Evolutionary conservation across 2,113 vertebrate species (phyloP).

Genomic region (Platysternon megacephalum): DNA sequence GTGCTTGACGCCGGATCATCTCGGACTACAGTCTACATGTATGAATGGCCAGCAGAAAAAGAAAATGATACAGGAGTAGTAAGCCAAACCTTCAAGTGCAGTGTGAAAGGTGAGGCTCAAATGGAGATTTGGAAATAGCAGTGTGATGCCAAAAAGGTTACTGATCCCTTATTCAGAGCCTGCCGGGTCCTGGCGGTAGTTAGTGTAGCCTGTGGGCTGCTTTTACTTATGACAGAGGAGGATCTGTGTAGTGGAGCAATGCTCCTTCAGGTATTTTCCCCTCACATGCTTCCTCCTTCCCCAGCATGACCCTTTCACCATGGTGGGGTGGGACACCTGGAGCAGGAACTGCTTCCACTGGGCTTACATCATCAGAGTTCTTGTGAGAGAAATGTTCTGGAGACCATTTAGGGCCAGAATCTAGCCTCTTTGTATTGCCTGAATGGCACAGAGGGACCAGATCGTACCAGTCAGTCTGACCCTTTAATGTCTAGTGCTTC

Average conservation of each 20-base stretch:
- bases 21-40: slow-evolving; percentile 91
- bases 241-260: background rate
- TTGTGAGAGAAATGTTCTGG: background rate
- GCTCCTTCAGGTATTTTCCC: background rate
- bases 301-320: background rate
- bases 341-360: background rate
- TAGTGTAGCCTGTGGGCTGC: background rate
- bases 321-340: background rate
- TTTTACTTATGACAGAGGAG: background rate
- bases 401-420: background rate
- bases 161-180: background rate
- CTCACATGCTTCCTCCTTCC: background rate
- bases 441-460: background rate
- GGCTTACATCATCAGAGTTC: background rate
- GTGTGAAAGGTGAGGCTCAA: slow-evolving; percentile 83
- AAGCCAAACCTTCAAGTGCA: slow-evolving; percentile 83
- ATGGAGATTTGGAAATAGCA: background rate
- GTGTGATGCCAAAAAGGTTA: background rate
- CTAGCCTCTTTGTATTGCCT: background rate
- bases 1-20: slow-evolving; percentile 96
- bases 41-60: slow-evolving; percentile 96
- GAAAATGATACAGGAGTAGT: slow-evolving; percentile 94
- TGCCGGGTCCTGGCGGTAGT: background rate
- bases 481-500: background rate
- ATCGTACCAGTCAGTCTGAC: background rate